Base-by-base conservation (phyloP, 1,140 invertebrate genomes). In the Bombus waltoni region DNA sequence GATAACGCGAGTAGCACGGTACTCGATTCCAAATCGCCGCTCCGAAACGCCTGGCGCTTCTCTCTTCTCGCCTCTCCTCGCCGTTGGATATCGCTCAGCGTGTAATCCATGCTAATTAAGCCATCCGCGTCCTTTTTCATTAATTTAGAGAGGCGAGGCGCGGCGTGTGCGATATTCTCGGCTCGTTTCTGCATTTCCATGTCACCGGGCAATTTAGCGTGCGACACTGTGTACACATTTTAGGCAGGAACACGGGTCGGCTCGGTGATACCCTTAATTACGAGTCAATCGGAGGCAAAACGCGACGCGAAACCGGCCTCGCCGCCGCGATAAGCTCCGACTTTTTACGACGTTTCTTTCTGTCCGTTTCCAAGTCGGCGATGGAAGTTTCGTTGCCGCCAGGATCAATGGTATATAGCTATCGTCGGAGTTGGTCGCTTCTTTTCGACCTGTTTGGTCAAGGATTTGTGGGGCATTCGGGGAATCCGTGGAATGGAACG, bases 211-310 rank as follows among this genome's bases (percentile, higher is more conserved):
- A 44, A 44, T 81, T 81, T 53, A 62, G 18, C 25, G 53, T 2
- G 77, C 42, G 75, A 66, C 68, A 40, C 44, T 53, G 42, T 47
- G 59, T 38, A 22, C 44, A 77, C 74, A 83, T 68, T 66, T 66
- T 53, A 76, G 42, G 15, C 22, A 22, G 57, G 42, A 75, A 82
- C 80, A 82, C 57, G 81, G 44, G 40, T 42, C 79, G 35, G n/a
- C 15, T 38, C 44, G 66, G 47, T 81, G 66, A 57, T 35, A n/a
- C 35, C n/a, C 65, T 79, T 84, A 84, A 84, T 84, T 84, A 84
- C 18, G 75, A 79, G 65, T 59, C 44, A 76, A 83, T 70, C n/a
- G 47, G 38, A 47, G 32, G 25, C 25, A 35, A 38, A 53, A 53
- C 47, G 47, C 18, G 47, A 5, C 47, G 22, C 47, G 47, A 53